Conservation (phyloP, 1,140 invertebrate species). For the Drosophila mauritiana region DNA sequence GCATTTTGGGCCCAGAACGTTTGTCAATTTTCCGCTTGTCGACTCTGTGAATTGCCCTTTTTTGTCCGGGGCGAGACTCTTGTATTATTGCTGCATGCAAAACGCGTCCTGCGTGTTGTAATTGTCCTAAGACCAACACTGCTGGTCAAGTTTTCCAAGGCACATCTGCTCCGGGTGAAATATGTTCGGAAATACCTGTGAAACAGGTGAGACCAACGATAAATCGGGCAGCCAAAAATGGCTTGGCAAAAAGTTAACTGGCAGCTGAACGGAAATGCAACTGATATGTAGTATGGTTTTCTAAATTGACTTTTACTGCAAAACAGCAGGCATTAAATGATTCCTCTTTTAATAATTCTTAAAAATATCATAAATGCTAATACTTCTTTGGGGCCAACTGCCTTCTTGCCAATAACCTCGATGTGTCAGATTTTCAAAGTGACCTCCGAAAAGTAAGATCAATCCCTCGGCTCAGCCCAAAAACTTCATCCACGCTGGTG, state of each 20-base stretch:
- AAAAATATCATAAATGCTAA: too few relatives aligned
- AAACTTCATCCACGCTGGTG: conserved; percentile 14
- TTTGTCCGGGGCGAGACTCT: conserved; percentile 30
- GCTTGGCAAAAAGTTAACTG: conserved; percentile 4
- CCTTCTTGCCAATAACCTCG: neutral
- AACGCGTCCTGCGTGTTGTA: conserved; percentile 36
- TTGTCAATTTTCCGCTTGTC: conserved; percentile 82
- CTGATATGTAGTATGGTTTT: neutral
- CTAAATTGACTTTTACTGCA: neutral
- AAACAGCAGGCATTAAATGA: neutral
- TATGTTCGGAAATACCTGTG: conserved; percentile 16
- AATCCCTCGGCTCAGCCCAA: neutral
- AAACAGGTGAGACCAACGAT: conserved; percentile 27
- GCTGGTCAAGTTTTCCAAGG: conserved; percentile 8
- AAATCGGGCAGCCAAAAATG: conserved; percentile 5
- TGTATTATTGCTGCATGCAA: conserved; percentile 38
- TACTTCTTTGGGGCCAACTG: neutral
- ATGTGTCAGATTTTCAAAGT: conserved; percentile 2
- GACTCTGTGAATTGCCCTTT: conserved; percentile 71
- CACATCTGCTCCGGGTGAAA: conserved; percentile 17
- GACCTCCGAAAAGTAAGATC: conserved; percentile 4
- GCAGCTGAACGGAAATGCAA: conserved; percentile 2
- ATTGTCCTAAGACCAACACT: conserved; percentile 18
- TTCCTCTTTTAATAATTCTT: too few relatives aligned
- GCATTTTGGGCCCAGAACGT: conserved; percentile 68